Percentiles rank a stretch among this genome's conserved stretches.
Conservation (phyloP, 1,140 invertebrate genomes). For the Drosophila grimshawi region DNA sequence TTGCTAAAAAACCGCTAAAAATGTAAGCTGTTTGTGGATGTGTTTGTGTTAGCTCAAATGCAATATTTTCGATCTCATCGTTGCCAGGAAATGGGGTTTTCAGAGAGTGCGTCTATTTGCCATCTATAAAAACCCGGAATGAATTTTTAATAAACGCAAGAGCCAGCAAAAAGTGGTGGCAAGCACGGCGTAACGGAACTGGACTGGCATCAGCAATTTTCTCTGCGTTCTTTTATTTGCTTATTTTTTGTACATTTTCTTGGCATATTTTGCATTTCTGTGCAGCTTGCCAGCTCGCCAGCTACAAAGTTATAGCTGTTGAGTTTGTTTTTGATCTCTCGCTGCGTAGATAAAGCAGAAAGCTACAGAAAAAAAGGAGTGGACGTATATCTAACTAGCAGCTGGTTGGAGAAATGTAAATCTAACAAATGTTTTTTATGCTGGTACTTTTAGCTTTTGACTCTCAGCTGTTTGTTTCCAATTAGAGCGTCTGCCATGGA, state of each 20-base stretch:
- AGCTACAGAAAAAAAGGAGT: slow-evolving; percentile 5
- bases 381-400: slow-evolving; percentile 26
- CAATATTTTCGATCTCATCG: slow-evolving; percentile 77
- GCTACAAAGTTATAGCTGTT: slow-evolving; percentile 23
- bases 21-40: slow-evolving; percentile 55
- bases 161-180: slow-evolving; percentile 26
- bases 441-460: slow-evolving; percentile 58
- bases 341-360: slow-evolving; percentile 31
- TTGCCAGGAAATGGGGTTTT: slow-evolving; percentile 66
- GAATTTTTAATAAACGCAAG: slow-evolving; percentile 74
- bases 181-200: slow-evolving; percentile 4
- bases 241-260: slow-evolving; percentile 32
- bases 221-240: slow-evolving; percentile 1
- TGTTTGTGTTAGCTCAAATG: slow-evolving; percentile 45
- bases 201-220: slow-evolving; percentile 5
- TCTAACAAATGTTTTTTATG: slow-evolving; percentile 64
- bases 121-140: slow-evolving; percentile 67
- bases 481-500: slow-evolving; percentile 71
- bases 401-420: slow-evolving; percentile 67
- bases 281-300: slow-evolving; percentile 10
- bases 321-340: slow-evolving; percentile 31
- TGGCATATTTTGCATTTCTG: slow-evolving; percentile 69
- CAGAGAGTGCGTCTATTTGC: slow-evolving; percentile 48
- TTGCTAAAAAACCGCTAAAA: slow-evolving; percentile 63
- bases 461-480: slow-evolving; percentile 77